Base-by-base conservation (phyloP, 2,113 vertebrate species). In the Pleuronectes platessa region DNA sequence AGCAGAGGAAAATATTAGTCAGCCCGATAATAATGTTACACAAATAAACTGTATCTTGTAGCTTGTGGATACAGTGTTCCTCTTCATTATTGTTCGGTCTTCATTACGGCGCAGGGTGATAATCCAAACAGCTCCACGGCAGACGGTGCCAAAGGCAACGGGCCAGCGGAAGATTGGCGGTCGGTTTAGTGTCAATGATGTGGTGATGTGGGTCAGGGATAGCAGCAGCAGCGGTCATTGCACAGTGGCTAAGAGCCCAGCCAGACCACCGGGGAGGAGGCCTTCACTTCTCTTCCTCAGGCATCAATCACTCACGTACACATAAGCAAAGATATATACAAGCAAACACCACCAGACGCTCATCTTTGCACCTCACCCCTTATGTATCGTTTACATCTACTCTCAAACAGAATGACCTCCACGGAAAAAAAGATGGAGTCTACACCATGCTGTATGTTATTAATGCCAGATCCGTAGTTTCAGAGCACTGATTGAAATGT, bases 201-300 rank as follows among this genome's bases (percentile, higher is more conserved):
- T 89, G 88, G 89, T 85, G 87, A 90, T 91, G 77, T 81, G 90
- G 92, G 92, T 94, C 93, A 93, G 85, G 85, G 92, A 90, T 76
- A 91, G 85, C 90, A 90, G 88, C 91, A 87, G 88, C 81, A 87
- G 86, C 74, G 87, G 89, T 90, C 91, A 84, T 88, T 93, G 90
- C 92, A 93, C 89, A 92, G 92, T 92, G 89, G 88, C 91, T 92
- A 88, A 89, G 84, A 87, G 87, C 90, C 78, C 89, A 90, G 84
- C 24, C 71, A 89, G 94, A 94, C 94, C 93, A 94, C 93, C 92
- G 73, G 90, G 82, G 79, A 86, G 89, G 84, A 90, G 86, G 88
- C 88, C 89, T 82, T 88, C 90, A 83, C 84, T 79, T 86, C 85
- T 69, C 18, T 81, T 88, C 84, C 81, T 89, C 77, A 75, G 86